phyloP scores from a whole-genome alignment of 2,113 vertebrate species.

The Elaphurus davidianus region DNA sequence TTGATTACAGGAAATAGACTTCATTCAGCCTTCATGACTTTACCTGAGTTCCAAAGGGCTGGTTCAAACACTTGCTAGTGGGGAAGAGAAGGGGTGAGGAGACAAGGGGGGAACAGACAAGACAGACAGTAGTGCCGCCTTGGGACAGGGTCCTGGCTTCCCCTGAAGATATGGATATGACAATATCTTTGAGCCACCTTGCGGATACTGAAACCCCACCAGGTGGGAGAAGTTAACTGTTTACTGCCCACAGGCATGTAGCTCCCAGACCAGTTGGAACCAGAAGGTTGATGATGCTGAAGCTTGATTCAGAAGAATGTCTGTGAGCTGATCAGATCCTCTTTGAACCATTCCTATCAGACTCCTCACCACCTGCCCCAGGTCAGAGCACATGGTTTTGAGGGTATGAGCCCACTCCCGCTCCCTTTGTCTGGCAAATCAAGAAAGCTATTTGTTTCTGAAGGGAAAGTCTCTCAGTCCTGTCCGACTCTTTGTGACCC shows the following conservation, averaged over 20 bases:
- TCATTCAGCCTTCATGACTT: background rate
- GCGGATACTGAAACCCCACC: background rate
- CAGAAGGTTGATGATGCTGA: background rate
- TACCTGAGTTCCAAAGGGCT: background rate
- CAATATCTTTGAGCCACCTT: background rate
- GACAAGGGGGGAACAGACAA: no score
- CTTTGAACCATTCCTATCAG: background rate
- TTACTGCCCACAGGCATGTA: background rate
- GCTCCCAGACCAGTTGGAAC: background rate
- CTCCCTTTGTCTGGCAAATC: background rate
- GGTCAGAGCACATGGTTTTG: background rate
- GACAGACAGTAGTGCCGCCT: background rate
- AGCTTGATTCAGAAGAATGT: background rate
- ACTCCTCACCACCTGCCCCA: background rate
- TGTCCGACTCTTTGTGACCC: background rate
- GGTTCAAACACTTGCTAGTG: background rate
- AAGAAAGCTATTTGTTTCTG: background rate
- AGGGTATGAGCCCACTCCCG: fast-evolving
- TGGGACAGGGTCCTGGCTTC: background rate
- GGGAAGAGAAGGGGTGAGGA: background rate
- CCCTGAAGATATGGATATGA: background rate
- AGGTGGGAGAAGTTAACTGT: background rate
- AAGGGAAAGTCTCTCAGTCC: background rate
- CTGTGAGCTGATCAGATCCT: background rate
- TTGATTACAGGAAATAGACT: background rate